Percentiles rank a stretch among this genome's conserved stretches.
Conservation (phyloP, 2,888 invertebrate species). For the Leptogaster cylindrica region DNA sequence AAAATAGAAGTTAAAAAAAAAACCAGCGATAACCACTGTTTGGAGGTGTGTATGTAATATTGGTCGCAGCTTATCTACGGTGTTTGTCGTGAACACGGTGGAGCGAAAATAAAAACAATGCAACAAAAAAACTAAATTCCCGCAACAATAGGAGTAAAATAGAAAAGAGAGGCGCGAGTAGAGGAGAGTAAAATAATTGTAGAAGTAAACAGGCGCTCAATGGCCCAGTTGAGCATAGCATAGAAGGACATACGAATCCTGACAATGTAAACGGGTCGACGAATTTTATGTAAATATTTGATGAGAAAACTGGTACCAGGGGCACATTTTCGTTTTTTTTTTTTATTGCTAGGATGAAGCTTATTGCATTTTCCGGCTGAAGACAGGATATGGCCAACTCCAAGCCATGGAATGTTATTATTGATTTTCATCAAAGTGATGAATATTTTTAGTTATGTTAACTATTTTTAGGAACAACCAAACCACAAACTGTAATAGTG, state of each 20-base stretch:
- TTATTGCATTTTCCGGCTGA: background rate
- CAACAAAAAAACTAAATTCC: no score
- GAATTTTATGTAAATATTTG: constrained; percentile 8
- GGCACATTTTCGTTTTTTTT: background rate
- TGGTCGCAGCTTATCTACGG: constrained; percentile 9
- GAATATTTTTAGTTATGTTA: no score
- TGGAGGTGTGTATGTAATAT: no score
- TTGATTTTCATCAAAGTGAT: no score
- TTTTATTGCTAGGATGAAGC: background rate
- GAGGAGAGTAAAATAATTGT: constrained; percentile 6
- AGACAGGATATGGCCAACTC: constrained; percentile 4
- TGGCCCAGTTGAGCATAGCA: background rate
- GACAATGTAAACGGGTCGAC: background rate
- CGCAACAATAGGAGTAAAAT: no score
- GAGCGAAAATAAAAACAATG: background rate
- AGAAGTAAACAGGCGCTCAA: constrained; percentile 7
- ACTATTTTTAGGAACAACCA: no score
- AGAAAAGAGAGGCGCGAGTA: no score
- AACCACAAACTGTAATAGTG: no score
- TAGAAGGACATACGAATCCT: background rate
- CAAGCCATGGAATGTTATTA: no score
- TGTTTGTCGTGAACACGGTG: background rate
- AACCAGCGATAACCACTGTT: no score
- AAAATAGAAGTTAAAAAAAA: no score
- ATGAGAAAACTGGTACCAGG: constrained; percentile 8